Base-by-base conservation (phyloP, 2,113 vertebrate genomes). In the Vulpes ferrilata region DNA sequence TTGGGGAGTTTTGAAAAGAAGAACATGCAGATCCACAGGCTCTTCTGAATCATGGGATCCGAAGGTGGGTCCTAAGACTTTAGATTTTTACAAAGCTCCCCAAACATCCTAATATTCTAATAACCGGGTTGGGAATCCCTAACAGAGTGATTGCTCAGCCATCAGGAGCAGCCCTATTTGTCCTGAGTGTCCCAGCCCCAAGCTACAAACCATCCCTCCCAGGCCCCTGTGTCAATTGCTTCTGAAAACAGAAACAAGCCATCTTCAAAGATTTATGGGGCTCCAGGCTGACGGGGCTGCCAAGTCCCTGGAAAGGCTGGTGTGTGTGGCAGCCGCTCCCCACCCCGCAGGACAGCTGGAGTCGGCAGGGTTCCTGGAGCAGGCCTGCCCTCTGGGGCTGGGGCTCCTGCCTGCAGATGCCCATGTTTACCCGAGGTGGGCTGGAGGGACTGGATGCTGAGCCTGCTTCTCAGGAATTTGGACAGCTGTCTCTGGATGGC, bases 401-500 rank as follows among this genome's bases (percentile, higher is more conserved):
- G 79, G 67, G 35, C 67, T 93, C 62, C 93, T 19, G 71, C n/a
- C 65, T 53, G 51, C 95, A 81, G 80, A 90, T 92, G 95, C 95
- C 92, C 11, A 0, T 74, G 92, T 96, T 93, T 97, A 74, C 90
- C 43, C 83, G 35, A 55, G 62, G 30, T 13, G 35, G 27, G 73
- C 93, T 92, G 86, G 65, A 88, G 65, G 59, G 71, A 30, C 55
- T 94, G 95, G 88, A 83, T 3, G 38, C 82, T 17, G 48, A 90
- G 73, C 62, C 62, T 15, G 74, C 43, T 74, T 69, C 89, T 91
- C 69, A 67, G 74, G 87, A 96, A 96, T 90, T 96, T 97, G 96
- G 96, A 97, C 86, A 90, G 93, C 79, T 73, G n/a, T 87, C 93
- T 65, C 89, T 97, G 97, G 97, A 92, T 80, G 43, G 35, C 57